These are phyloP conservation scores for Crotalus tigris DNA, from an alignment of 2,113 vertebrate species.

Conservation along the genomic window DNA sequence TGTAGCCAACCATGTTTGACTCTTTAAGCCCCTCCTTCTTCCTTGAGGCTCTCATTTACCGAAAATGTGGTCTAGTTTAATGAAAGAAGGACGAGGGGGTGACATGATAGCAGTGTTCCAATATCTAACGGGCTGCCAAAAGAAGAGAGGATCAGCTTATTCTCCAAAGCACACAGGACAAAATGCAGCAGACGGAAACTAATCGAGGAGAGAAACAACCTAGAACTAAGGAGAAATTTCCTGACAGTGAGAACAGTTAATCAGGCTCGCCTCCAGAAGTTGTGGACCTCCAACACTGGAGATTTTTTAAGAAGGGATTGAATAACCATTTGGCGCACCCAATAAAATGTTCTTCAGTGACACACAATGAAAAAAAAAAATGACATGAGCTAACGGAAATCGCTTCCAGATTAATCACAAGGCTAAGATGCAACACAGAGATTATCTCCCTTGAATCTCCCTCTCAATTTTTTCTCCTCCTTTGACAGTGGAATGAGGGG, in stretches of 20 bases:
- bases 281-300: too few relatives aligned
- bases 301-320: too few relatives aligned
- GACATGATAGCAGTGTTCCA: neutral
- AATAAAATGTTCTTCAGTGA: slow-evolving; percentile 44
- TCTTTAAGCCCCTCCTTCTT: slow-evolving; percentile 8
- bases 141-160: neutral
- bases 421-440: slow-evolving; percentile 44
- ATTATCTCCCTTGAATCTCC: slow-evolving; percentile 18
- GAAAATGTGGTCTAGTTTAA: slow-evolving; percentile 11
- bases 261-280: neutral
- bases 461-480: neutral
- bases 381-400: slow-evolving; percentile 33
- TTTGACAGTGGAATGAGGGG: neutral
- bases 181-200: neutral
- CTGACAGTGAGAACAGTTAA: neutral
- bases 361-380: slow-evolving; percentile 38
- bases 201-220: neutral
- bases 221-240: neutral
- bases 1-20: slow-evolving; percentile 20
- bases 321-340: slow-evolving; percentile 30
- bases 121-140: neutral
- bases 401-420: slow-evolving; percentile 35
- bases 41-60: slow-evolving; percentile 20
- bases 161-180: neutral
- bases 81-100: neutral